Percentiles rank a stretch among this genome's conserved stretches.
phyloP scores from a whole-genome alignment of 2,888 invertebrate genomes.

The Eilema sororculum region DNA sequence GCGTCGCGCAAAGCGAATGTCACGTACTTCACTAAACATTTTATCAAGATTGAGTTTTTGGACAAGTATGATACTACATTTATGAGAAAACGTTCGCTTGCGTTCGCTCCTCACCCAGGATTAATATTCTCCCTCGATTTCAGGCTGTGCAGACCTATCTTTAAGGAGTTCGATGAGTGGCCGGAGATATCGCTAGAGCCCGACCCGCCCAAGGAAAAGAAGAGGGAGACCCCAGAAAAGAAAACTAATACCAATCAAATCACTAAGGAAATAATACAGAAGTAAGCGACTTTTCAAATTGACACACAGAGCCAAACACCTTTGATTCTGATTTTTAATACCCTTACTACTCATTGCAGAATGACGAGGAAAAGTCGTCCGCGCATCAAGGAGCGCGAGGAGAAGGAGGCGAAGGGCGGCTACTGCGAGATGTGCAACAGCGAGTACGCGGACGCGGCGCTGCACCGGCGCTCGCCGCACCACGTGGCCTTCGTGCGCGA shows the following conservation, averaged over 20 bases:
- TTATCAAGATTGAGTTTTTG: slow-evolving; percentile 91
- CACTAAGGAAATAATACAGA: slow-evolving; percentile 59
- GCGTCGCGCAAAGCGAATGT: slow-evolving; percentile 86
- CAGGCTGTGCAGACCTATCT: slow-evolving; percentile 88
- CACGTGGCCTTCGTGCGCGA: slow-evolving; percentile 92
- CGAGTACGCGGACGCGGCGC: slow-evolving; percentile 90
- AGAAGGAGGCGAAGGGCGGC: slow-evolving; percentile 85
- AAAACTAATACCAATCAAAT: slow-evolving; percentile 58
- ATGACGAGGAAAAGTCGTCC: slow-evolving; percentile 86
- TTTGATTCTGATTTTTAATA: background rate
- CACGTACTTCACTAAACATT: slow-evolving; percentile 89
- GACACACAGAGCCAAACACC: background rate
- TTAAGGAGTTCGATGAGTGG: slow-evolving; percentile 89
- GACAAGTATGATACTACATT: slow-evolving; percentile 85
- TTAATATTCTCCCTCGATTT: slow-evolving; percentile 48
- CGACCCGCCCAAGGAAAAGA: slow-evolving; percentile 75
- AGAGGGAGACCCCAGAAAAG: slow-evolving; percentile 66
- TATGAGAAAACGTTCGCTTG: slow-evolving; percentile 48
- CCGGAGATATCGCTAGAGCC: slow-evolving; percentile 85
- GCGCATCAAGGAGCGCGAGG: slow-evolving; percentile 78
- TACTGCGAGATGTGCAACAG: slow-evolving; percentile 94
- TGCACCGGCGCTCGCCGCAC: slow-evolving; percentile 91
- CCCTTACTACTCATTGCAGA: slow-evolving; percentile 65
- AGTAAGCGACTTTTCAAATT: slow-evolving; percentile 61
- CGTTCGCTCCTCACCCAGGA: slow-evolving; percentile 38